Base-by-base conservation (phyloP, 2,888 invertebrate genomes). In the Euzophera pinguis region DNA sequence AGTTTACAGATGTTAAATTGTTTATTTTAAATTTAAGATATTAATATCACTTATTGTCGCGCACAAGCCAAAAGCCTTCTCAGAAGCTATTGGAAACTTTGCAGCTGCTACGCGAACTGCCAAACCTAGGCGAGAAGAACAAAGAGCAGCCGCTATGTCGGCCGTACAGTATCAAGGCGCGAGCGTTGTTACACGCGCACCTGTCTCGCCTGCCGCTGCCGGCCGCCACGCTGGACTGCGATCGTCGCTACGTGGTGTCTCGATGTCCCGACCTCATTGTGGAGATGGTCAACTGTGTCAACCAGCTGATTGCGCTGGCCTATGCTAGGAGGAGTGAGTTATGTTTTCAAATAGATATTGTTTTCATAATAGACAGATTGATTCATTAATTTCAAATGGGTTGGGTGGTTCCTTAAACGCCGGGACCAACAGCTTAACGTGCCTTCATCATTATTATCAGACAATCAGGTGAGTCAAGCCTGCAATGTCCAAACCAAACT, bases 221-320 rank as follows among this genome's bases (percentile, higher is more conserved):
- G 65, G 92, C 93, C 0, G 91, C 93, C 49, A 96, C 97, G 0
- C 84, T 98, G 48, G 97, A 98, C 70, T 92, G 94, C 74, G 98
- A 98, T 90, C 92, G 96, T 39, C 93, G 95, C 67, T 95, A 95
- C 69, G 92, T 97, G 52, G 93, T 97, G 45, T 95, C 95, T 63
- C 97, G 98, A 78, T 96, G 97, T 78, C 98, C 99, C 0, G 97
- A 97, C 81, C 92, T 99, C 41, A 95, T 99, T 52, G 97, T 98
- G 68, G 99, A 99, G 88, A 98, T 99, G 97, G 96, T 99, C 52
- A 97, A 96, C 73, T 97, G 98, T 78, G 96, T 98, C 10, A 97
- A 98, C 73, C 98, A 98, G 78, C 92, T 99, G 42, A 97, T 98
- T 55, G 93, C 98, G 75, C 91, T 98, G 57, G 97, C 97, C 10